These are phyloP conservation scores for Malurus melanocephalus DNA, from an alignment of 2,113 vertebrate genomes.

Conservation along the genomic window DNA sequence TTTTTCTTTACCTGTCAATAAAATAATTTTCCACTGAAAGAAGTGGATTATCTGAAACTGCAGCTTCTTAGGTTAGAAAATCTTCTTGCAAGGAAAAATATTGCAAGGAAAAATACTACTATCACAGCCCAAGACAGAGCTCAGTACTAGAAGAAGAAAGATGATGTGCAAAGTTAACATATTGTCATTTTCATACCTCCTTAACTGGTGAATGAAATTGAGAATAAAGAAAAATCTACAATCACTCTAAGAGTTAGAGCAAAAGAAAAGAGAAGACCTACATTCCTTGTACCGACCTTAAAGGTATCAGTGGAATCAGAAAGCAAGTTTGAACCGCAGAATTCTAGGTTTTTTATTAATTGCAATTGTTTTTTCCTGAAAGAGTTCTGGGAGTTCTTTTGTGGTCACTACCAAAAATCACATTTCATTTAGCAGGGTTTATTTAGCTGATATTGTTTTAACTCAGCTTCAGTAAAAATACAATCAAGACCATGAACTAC, in stretches of 20 bases:
- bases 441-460: not conserved
- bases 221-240: not conserved
- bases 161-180: not conserved
- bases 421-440: not conserved
- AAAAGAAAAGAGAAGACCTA: not conserved
- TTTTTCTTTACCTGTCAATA: not conserved
- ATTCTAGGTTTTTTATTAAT: not conserved
- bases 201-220: not conserved
- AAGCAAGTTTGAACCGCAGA: not conserved
- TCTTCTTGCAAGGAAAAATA: not conserved
- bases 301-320: not conserved
- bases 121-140: not conserved
- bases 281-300: not conserved
- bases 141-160: not conserved
- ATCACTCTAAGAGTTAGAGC: not conserved
- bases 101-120: not conserved
- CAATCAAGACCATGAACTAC: not conserved
- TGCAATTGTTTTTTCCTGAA: not conserved
- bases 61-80: not conserved
- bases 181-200: not conserved
- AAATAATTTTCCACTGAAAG: not conserved
- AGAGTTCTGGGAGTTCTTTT: not conserved
- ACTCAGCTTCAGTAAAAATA: not conserved
- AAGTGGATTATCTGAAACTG: not conserved
- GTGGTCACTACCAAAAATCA: not conserved